A percentile compares a stretch with the other conserved stretches of the same genome.
phyloP scores from a whole-genome alignment of 2,888 invertebrate genomes.

The Branchinecta sandiegonensis region DNA sequence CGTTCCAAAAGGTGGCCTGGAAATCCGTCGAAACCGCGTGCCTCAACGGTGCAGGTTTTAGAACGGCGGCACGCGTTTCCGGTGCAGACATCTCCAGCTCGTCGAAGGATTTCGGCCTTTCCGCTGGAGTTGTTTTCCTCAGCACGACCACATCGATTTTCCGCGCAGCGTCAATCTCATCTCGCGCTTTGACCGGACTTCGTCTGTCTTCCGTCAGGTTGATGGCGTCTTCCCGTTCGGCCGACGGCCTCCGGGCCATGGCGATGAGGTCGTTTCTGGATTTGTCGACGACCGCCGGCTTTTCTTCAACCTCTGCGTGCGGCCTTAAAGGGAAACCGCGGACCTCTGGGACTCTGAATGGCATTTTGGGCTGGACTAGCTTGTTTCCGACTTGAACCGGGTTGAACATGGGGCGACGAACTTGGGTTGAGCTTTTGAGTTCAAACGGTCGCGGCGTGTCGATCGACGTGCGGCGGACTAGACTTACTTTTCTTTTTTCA shows the following conservation, averaged over 20 bases:
- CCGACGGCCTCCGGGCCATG: slow-evolving; percentile 24
- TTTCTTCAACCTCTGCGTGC: slow-evolving; percentile 9
- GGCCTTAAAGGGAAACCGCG: slow-evolving; percentile 21
- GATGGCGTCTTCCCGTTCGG: slow-evolving; percentile 10
- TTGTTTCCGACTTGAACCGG: slow-evolving; percentile 18
- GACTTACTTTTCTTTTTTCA: not conserved
- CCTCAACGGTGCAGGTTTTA: not conserved
- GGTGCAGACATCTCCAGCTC: slow-evolving; percentile 1
- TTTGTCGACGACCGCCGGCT: not conserved
- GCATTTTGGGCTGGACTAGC: slow-evolving; percentile 21
- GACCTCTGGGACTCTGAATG: slow-evolving; percentile 22
- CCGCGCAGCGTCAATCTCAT: slow-evolving; percentile 12
- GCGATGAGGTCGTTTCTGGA: slow-evolving; percentile 20
- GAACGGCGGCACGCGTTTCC: not conserved
- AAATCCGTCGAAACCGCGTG: slow-evolving; percentile 3
- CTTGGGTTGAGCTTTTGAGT: slow-evolving; percentile 12
- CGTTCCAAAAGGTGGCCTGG: slow-evolving; percentile 9
- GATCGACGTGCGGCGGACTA: slow-evolving; percentile 21
- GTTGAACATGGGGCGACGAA: slow-evolving; percentile 21
- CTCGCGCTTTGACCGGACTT: not conserved
- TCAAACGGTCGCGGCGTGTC: slow-evolving; percentile 22
- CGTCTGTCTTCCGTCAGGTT: not conserved
- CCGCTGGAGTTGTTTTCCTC: not conserved
- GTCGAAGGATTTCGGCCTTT: slow-evolving; percentile 11
- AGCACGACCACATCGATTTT: slow-evolving; percentile 13